Base-by-base conservation (phyloP, 2,113 vertebrate species). In the Castor canadensis region DNA sequence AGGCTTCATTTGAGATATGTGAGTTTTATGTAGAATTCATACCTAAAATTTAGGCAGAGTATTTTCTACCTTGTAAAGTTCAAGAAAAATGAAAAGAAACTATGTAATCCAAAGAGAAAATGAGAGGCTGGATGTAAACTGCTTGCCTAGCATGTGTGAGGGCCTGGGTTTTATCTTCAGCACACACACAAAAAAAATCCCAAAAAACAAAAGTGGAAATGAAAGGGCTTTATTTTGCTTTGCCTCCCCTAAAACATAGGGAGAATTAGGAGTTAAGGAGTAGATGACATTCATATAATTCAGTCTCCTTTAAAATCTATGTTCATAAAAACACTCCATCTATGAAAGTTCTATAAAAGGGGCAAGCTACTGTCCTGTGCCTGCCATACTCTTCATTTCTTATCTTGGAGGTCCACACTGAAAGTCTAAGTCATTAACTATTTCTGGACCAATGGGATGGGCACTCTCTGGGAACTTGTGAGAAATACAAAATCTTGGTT, bases 1-100 rank as follows among this genome's bases (percentile, higher is more conserved):
- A 89, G 22, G 2, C 43, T 75, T 84, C 20, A 3, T 79, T 72
- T 88, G 52, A 88, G 45, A 75, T 52, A 66, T 2, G 6, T n/a
- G 28, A 67, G 1, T 93, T 95, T 91, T 73, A 64, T 43, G 40
- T 89, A 64, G 67, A 90, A 64, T 90, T 87, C n/a, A 82, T 54
- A 38, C 16, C 66, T 69, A 64, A 71, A 60, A 38, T 52, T 87
- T 22, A 72, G 6, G 22, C 52, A 64, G 45, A 77, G 10, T 72
- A 54, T 89, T 89, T 93, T 60, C 45, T 91, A 20, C 20, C 60
- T 81, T 30, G 4, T 20, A 47, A n/a, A 64, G 32, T 47, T 92
- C 9, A 81, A 89, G 64, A 62, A 92, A 73, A 93, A 9, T n/a
- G 38, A 38, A 85, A 38, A 87, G n/a, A 67, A 35, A 8, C 32